These are phyloP conservation scores for Candoia aspera DNA, from an alignment of 2,113 vertebrate species.

Conservation along the genomic window DNA sequence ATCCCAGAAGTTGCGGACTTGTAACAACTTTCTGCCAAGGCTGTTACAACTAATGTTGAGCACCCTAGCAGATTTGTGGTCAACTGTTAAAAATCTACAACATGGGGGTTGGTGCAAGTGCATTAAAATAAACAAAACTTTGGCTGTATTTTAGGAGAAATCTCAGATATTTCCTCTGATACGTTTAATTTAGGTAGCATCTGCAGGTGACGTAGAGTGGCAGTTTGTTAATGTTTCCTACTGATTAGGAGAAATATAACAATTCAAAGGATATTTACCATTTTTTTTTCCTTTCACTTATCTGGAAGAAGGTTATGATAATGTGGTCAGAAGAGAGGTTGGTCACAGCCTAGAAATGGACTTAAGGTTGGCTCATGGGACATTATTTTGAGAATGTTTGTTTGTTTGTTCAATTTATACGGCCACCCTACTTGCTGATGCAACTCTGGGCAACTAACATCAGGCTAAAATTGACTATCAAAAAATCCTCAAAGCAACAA, in stretches of 20 bases:
- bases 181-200: background rate
- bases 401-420: background rate
- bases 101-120: background rate
- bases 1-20: background rate
- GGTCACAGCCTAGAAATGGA: background rate
- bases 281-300: background rate
- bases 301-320: background rate
- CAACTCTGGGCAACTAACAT: too few species aligned
- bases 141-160: background rate
- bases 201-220: background rate
- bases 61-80: background rate
- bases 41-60: background rate
- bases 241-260: background rate
- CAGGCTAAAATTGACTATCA: background rate
- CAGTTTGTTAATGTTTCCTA: background rate
- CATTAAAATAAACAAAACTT: background rate
- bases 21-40: background rate
- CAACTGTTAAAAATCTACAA: background rate
- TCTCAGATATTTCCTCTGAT: background rate
- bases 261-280: background rate
- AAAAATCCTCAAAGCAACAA: background rate
- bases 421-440: background rate
- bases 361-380: background rate
- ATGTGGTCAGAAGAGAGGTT: background rate
- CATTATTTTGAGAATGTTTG: background rate